These are phyloP conservation scores for Microcebus murinus DNA, from an alignment of 2,113 vertebrate genomes.

Conservation along the genomic window DNA sequence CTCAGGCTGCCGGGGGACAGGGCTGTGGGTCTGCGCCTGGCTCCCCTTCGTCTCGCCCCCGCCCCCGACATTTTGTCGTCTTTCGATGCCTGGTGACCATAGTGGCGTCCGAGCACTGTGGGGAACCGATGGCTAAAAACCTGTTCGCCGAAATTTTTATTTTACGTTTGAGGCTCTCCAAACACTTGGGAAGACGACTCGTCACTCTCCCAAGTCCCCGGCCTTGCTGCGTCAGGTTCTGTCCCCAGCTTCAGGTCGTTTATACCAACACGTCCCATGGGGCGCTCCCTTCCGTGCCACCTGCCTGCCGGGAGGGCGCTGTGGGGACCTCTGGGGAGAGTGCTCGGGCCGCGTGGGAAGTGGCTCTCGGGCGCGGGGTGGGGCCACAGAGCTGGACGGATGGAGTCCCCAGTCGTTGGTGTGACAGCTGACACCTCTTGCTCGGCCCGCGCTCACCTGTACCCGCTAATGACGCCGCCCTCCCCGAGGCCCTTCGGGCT, in stretches of 20 bases:
- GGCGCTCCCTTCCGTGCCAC: too few relatives aligned
- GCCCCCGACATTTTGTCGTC: not conserved
- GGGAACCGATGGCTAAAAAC: not conserved
- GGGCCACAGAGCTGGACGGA: not conserved
- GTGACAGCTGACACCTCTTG: not conserved
- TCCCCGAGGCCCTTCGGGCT: not conserved
- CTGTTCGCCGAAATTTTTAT: accelerated
- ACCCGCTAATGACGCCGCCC: not conserved
- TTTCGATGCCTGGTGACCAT: accelerated
- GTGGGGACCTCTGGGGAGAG: too few relatives aligned
- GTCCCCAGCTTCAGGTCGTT: accelerated
- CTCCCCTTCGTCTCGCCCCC: accelerated
- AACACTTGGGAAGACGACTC: accelerated
- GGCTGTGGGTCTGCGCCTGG: accelerated
- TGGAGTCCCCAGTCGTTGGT: not conserved
- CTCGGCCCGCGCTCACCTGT: not conserved
- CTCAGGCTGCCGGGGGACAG: accelerated
- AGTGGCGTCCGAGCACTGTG: accelerated
- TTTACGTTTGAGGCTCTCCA: not conserved
- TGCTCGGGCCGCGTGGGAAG: too few relatives aligned
- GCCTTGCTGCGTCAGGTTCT: accelerated
- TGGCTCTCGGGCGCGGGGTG: not conserved
- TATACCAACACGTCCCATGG: accelerated
- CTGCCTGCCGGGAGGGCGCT: too few relatives aligned
- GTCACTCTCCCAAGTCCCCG: accelerated